Evolutionary conservation across 35 echinoderm and acorn worm species (phyloP).

Genomic region (Ptychodera flava): DNA sequence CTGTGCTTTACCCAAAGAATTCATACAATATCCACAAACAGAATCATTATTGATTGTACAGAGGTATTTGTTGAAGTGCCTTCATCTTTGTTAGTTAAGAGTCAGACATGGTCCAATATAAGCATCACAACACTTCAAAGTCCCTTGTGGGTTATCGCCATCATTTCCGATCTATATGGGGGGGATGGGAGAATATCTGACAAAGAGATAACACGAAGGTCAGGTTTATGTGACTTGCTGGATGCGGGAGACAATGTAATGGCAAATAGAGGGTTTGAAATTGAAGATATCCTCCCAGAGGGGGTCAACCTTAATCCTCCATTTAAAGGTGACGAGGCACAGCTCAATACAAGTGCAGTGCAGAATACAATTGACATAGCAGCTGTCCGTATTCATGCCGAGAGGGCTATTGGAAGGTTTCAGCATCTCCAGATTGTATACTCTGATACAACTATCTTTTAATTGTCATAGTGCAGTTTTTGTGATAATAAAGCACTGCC

Average conservation of each 20-base stretch:
- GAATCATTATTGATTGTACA: conserved; percentile 54
- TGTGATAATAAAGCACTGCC: too few species aligned
- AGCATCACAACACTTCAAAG: conserved; percentile 55
- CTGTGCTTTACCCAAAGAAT: conserved; percentile 35
- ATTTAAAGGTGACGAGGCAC: too few species aligned
- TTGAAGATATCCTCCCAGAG: too few species aligned
- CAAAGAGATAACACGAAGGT: conserved; percentile 35
- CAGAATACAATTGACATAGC: too few species aligned
- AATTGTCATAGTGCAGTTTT: too few species aligned
- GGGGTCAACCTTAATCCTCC: too few species aligned
- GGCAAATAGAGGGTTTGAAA: too few species aligned
- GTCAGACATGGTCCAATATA: conserved; percentile 43
- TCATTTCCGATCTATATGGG: conserved; percentile 40
- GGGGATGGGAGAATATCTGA: conserved; percentile 55
- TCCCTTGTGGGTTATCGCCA: conserved; percentile 50
- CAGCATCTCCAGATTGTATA: too few species aligned
- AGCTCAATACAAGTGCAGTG: too few species aligned
- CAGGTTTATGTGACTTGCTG: conserved; percentile 26
- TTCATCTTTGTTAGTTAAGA: conserved; percentile 23
- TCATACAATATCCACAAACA: conserved; percentile 36
- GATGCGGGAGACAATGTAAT: conserved; percentile 29
- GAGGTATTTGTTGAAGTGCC: conserved; percentile 49
- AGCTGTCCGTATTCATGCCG: too few species aligned
- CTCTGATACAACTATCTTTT: too few species aligned
- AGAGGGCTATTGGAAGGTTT: too few species aligned